Conservation (phyloP, 1,140 invertebrate species). For the Lamellibrachia luymesi region DNA sequence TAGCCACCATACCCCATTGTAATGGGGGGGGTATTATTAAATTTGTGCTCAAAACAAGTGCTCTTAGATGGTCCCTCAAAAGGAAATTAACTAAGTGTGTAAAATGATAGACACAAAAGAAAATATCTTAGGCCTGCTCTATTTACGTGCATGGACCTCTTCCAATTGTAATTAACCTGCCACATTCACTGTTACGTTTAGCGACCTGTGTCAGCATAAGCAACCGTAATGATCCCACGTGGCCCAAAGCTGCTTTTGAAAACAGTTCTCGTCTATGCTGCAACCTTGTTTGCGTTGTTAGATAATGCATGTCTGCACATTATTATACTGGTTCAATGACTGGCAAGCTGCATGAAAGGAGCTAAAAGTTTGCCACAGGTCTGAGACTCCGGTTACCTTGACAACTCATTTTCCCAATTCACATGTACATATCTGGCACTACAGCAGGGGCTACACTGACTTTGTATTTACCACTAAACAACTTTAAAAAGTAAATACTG, state of each 20-base stretch:
- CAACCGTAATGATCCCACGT: not conserved
- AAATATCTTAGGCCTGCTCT: not conserved
- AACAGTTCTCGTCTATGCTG: not conserved
- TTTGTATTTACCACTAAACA: too few relatives aligned
- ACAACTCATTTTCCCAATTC: too few relatives aligned
- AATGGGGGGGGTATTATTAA: not conserved
- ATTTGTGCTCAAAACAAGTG: not conserved
- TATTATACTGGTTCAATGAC: not conserved
- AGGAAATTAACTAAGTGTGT: not conserved
- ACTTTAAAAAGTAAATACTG: too few relatives aligned
- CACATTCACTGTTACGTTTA: not conserved
- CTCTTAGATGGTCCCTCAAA: not conserved
- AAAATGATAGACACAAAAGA: not conserved
- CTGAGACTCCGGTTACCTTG: too few relatives aligned
- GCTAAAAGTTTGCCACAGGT: too few relatives aligned
- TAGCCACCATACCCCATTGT: too few relatives aligned
- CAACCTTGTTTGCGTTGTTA: not conserved
- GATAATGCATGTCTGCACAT: not conserved
- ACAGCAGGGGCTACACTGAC: too few relatives aligned
- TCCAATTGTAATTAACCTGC: not conserved
- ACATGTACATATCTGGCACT: too few relatives aligned
- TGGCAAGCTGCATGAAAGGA: too few relatives aligned
- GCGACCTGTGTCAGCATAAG: not conserved
- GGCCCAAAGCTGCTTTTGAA: not conserved
- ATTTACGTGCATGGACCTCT: not conserved